phyloP scores from a whole-genome alignment of 2,888 invertebrate species.

The Piscicola geometra region DNA sequence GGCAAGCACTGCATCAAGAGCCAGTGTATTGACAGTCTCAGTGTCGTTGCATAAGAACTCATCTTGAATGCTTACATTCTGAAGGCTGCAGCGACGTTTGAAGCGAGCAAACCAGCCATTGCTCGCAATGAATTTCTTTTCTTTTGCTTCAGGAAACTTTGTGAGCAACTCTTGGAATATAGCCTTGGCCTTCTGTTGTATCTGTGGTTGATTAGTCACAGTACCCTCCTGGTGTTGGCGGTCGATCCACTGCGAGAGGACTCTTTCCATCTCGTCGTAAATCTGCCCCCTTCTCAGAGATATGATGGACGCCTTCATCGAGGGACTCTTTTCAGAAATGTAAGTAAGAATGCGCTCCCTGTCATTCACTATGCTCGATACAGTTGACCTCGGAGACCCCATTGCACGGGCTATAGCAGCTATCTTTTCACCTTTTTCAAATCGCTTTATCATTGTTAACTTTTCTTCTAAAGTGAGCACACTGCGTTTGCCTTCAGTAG shows the following conservation, averaged over 20 bases:
- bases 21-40: background rate
- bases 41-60: background rate
- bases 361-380: background rate
- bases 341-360: background rate
- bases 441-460: background rate
- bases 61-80: background rate
- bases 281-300: background rate
- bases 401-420: background rate
- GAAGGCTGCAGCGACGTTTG: background rate
- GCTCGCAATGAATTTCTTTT: background rate
- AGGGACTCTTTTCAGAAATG: background rate
- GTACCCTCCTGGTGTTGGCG: background rate
- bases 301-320: background rate
- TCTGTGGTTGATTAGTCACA: background rate
- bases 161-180: background rate
- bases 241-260: background rate
- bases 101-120: constrained; percentile 11
- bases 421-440: constrained; percentile 2
- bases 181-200: constrained; percentile 1
- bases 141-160: background rate
- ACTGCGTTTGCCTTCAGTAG: background rate
- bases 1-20: background rate
- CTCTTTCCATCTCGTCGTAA: constrained; percentile 4
- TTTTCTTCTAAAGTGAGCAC: background rate
- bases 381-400: background rate